Evolutionary conservation across 2,113 vertebrate genomes (phyloP).

Genomic region (zebrafish (Danio rerio)): GRCz12tu NC_133181.1:17306001-17306500

Average conservation of each 20-base stretch:
- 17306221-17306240: not conserved
- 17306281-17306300: not conserved
- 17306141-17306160: slow-evolving; percentile 27
- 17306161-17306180: not conserved
- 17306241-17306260: slow-evolving; percentile 16
- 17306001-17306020: slow-evolving; percentile 14
- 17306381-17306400: not conserved
- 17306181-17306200: not conserved
- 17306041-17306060: not conserved
- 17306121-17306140: slow-evolving; percentile 19
- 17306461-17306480: not conserved
- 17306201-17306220: not conserved
- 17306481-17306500: not conserved
- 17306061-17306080: not conserved
- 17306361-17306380: slow-evolving; percentile 17
- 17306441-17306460: too few species aligned
- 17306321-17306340: slow-evolving; percentile 1
- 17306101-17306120: slow-evolving; percentile 19
- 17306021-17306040: not conserved
- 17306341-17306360: slow-evolving; percentile 25
- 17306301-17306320: not conserved
- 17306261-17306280: slow-evolving; percentile 9
- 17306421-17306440: not conserved
- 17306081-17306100: slow-evolving; percentile 5
- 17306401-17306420: not conserved